A percentile compares a stretch with the other conserved stretches of the same genome.
phyloP scores from a whole-genome alignment of 2,113 vertebrate species.

The Ovibos moschatus region DNA sequence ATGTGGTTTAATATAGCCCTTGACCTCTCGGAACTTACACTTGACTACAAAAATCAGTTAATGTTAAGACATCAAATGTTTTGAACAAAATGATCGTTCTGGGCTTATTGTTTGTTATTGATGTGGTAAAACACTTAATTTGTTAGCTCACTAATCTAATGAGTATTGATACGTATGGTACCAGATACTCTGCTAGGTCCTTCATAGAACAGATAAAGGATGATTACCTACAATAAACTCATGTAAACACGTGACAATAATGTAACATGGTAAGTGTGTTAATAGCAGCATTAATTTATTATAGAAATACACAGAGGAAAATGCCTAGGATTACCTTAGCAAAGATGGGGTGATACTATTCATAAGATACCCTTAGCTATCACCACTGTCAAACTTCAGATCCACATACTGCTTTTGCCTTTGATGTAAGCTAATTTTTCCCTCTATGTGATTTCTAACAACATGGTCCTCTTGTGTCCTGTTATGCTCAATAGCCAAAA shows the following conservation, averaged over 20 bases:
- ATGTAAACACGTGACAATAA: background rate
- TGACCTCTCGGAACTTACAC: background rate
- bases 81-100: background rate
- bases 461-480: background rate
- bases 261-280: background rate
- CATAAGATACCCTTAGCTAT: constrained; percentile 16
- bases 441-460: background rate
- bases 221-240: background rate
- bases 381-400: background rate
- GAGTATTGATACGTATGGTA: background rate
- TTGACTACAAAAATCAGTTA: constrained; percentile 16
- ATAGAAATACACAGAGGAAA: background rate
- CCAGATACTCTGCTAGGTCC: background rate
- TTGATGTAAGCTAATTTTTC: background rate
- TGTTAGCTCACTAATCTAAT: constrained; percentile 26
- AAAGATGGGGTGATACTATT: background rate
- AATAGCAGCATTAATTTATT: background rate
- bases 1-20: background rate
- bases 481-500: background rate
- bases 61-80: background rate
- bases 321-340: background rate
- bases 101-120: background rate
- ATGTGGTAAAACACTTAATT: background rate
- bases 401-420: background rate
- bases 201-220: background rate